These are phyloP conservation scores for Zosterops lateralis DNA, from an alignment of 2,113 vertebrate species.

Conservation along the genomic window DNA sequence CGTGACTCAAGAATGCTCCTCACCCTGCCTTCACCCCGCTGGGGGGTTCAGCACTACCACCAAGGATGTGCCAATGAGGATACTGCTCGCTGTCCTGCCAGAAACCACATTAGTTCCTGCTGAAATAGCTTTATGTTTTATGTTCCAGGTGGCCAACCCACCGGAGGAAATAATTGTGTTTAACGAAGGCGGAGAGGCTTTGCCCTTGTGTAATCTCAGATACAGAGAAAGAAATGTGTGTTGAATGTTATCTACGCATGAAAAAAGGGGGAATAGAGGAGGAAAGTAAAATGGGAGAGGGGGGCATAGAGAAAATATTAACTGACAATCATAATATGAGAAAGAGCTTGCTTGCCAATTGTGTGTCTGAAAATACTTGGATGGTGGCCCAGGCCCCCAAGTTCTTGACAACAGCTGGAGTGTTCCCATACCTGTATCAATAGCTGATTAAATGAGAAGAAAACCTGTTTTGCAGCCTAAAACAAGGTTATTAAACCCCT, in stretches of 20 bases:
- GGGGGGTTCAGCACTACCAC: background rate
- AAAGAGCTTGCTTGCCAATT: conserved; percentile 16
- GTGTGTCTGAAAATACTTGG: background rate
- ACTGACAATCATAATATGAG: background rate
- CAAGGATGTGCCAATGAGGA: background rate
- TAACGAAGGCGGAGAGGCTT: conserved; percentile 27
- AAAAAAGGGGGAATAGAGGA: background rate
- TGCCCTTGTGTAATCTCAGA: background rate
- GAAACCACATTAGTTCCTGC: background rate
- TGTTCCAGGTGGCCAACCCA: background rate
- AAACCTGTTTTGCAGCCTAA: background rate
- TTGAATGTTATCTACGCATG: background rate
- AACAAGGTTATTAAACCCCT: background rate
- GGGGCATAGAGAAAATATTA: background rate
- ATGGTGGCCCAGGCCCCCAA: background rate
- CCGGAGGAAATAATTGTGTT: conserved; percentile 1
- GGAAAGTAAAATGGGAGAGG: background rate
- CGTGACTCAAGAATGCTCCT: background rate
- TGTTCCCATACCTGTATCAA: conserved; percentile 13
- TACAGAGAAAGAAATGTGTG: background rate
- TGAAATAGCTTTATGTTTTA: background rate
- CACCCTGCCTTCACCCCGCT: background rate
- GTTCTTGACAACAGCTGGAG: background rate
- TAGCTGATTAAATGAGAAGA: background rate
- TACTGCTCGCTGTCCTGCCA: background rate